A percentile compares a stretch with the other conserved stretches of the same genome.
phyloP scores from a whole-genome alignment of 2,113 vertebrate species.

The Malurus melanocephalus region DNA sequence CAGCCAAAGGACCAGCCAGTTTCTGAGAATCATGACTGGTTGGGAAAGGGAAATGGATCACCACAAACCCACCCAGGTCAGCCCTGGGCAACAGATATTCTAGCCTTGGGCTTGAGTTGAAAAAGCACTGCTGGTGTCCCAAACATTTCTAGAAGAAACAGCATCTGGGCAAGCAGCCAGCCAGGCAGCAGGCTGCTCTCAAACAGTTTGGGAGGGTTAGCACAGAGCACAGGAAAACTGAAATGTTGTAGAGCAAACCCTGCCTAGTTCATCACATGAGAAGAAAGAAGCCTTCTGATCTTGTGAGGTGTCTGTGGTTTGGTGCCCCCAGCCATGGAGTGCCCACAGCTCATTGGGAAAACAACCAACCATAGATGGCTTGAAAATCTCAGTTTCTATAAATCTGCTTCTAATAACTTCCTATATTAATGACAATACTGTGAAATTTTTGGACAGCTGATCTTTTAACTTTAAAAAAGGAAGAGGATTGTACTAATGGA shows the following conservation, averaged over 20 bases:
- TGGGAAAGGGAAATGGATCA: neutral
- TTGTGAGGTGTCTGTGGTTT: neutral
- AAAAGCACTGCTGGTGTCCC: neutral
- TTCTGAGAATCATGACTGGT: neutral
- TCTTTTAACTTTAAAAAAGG: constrained; percentile 34
- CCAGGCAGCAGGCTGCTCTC: constrained; percentile 7
- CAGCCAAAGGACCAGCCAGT: neutral
- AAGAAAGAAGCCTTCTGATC: neutral
- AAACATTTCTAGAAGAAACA: constrained; percentile 56
- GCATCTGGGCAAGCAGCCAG: constrained; percentile 36
- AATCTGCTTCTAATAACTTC: neutral
- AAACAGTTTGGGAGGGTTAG: neutral
- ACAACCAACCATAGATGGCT: neutral
- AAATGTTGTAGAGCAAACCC: constrained; percentile 4
- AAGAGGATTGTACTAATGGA: neutral
- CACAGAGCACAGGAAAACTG: neutral
- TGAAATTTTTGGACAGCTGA: constrained; percentile 25
- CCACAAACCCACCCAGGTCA: constrained; percentile 12
- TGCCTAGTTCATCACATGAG: neutral
- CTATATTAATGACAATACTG: constrained; percentile 34
- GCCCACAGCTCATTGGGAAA: neutral
- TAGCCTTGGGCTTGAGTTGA: neutral
- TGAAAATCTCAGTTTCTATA: neutral
- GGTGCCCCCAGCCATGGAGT: neutral
- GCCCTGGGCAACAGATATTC: neutral